Evolutionary conservation across 2,113 vertebrate species (phyloP).

Genomic region (Poicephalus meyeri): DNA sequence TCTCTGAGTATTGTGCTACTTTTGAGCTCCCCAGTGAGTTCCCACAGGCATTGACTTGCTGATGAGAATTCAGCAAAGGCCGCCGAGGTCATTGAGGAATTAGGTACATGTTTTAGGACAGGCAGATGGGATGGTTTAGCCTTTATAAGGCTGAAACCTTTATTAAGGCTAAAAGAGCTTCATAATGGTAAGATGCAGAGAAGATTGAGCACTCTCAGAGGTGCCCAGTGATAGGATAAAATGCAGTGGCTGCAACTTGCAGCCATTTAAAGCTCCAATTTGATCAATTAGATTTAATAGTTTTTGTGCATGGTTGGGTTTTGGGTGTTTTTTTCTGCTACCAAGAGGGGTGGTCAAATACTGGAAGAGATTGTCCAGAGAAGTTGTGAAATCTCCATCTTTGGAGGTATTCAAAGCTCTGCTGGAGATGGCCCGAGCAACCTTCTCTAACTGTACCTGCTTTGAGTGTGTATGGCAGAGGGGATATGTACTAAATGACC

Average conservation of each 20-base stretch:
- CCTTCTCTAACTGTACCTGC: neutral
- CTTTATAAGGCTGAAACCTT: neutral
- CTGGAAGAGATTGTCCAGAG: neutral
- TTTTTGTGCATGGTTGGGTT: neutral
- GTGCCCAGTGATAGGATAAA: neutral
- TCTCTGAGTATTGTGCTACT: neutral
- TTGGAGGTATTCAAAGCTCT: constrained; percentile 6
- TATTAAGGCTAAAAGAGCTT: neutral
- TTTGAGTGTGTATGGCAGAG: neutral
- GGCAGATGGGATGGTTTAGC: neutral
- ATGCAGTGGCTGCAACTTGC: neutral
- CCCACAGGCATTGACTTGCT: neutral
- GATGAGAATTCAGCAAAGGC: neutral
- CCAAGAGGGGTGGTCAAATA: constrained; percentile 7
- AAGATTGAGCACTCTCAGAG: neutral
- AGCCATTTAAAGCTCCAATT: neutral
- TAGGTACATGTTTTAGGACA: neutral
- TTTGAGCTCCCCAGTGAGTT: neutral
- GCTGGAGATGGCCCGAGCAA: neutral
- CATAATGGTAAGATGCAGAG: neutral
- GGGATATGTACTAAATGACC: neutral
- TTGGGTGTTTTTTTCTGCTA: neutral
- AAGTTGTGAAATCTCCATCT: neutral
- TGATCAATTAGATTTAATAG: neutral
- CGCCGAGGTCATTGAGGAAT: neutral